Conservation (phyloP, 2,888 invertebrate genomes). For the Gymnosoma rotundatum region DNA sequence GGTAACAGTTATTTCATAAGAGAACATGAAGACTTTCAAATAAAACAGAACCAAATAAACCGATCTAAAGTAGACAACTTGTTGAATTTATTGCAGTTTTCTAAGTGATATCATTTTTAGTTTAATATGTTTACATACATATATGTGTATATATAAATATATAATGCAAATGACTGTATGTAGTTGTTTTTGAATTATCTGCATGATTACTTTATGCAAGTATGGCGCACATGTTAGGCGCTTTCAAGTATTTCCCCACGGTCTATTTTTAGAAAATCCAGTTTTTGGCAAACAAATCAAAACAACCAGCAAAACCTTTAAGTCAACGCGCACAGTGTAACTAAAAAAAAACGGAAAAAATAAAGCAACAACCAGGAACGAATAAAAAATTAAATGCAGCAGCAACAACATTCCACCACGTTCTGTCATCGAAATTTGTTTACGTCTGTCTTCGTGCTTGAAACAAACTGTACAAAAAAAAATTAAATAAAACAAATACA, state of each 20-base stretch:
- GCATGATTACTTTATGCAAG: constrained; percentile 43
- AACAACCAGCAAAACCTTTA: constrained; percentile 50
- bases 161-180: too few relatives aligned
- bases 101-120: neutral
- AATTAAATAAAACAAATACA: neutral
- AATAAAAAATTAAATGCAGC: constrained; percentile 35
- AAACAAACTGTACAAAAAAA: constrained; percentile 42
- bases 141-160: too few relatives aligned
- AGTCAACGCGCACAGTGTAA: constrained; percentile 22
- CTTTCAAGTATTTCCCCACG: constrained; percentile 79
- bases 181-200: constrained; percentile 16
- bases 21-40: constrained; percentile 24
- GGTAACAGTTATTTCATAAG: constrained; percentile 30
- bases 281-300: constrained; percentile 76
- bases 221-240: constrained; percentile 76
- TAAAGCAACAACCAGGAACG: constrained; percentile 23
- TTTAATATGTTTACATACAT: too few relatives aligned
- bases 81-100: constrained; percentile 36
- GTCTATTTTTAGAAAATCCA: constrained; percentile 81
- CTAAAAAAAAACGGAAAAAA: constrained; percentile 22
- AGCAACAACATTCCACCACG: constrained; percentile 64
- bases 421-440: constrained; percentile 61
- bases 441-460: constrained; percentile 55
- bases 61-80: neutral
- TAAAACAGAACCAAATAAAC: constrained; percentile 24